A percentile compares a stretch with the other conserved stretches of the same genome.
Conservation (phyloP, 2,113 vertebrate species). For the Platycercus adscitus region DNA sequence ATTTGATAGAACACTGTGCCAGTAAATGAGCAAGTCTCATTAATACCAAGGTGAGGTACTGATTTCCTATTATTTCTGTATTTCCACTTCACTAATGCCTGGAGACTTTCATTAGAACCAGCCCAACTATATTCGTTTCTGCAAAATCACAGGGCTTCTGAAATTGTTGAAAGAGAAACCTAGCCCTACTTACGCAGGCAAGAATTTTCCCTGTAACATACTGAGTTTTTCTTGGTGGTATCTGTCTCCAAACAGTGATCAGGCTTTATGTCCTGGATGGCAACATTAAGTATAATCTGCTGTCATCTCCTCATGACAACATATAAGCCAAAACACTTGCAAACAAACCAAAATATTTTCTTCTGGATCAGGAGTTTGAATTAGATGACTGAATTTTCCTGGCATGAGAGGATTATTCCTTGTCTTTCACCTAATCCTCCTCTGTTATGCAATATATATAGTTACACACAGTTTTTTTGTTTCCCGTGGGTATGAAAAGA, state of each 20-base stretch:
- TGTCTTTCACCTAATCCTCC: conserved; percentile 62
- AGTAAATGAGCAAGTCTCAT: conserved; percentile 38
- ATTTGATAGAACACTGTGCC: not conserved
- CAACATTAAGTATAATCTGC: not conserved
- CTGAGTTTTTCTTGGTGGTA: not conserved
- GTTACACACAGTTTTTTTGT: conserved; percentile 41
- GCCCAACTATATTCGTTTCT: conserved; percentile 8
- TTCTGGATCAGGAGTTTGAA: conserved; percentile 61
- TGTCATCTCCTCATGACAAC: conserved; percentile 27
- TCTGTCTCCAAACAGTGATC: conserved; percentile 5
- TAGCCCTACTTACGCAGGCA: not conserved
- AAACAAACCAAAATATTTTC: conserved; percentile 63
- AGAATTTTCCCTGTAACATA: not conserved
- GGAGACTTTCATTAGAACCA: not conserved
- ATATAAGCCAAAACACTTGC: conserved; percentile 41
- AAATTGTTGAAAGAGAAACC: conserved; percentile 25
- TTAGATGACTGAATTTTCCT: conserved; percentile 72
- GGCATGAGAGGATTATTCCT: conserved; percentile 57
- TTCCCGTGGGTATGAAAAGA: conserved; percentile 43
- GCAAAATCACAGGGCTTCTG: conserved; percentile 24
- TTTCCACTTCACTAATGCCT: conserved; percentile 41
- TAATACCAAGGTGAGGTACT: conserved; percentile 33
- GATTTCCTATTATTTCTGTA: conserved; percentile 43
- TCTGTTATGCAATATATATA: conserved; percentile 47
- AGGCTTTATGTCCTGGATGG: not conserved